Evolutionary conservation across 1,140 invertebrate species (phyloP), one percentile per base, ranked within the genome.

Genomic region (Onthophagus taurus): DNA sequence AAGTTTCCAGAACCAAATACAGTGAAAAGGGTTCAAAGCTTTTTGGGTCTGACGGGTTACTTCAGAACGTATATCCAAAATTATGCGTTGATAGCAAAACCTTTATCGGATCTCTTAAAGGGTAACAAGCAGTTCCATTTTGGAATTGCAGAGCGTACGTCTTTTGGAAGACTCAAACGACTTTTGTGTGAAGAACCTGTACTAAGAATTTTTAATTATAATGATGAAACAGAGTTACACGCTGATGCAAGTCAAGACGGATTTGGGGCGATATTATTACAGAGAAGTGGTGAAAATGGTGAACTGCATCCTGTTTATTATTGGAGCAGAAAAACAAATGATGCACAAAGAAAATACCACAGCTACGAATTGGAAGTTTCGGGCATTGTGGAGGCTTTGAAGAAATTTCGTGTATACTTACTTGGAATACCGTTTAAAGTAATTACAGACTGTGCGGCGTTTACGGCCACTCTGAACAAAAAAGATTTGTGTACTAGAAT

Each of bases 301-400:
- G 31, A 18, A 17, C n/a, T n/a, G n/a, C 17, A 42, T 21, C 26
- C 41, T 11, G 20, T 42, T n/a, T 42, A 59, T 9, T 72, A 68
- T 53, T 66, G 64, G 42, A 66, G 66, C 33, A 53, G 63, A 19
- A 53, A 54, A 29, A 61, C 71, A 7, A 54, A 50, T 12, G 49
- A 52, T 6, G 12, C 14, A 30, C 29, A 42, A 42, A 12, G 3
- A 2, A 42, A 31, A 14, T 44, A 44, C 20, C 42, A 44, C 21
- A 24, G 19, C 12, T 44, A 14, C 12, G 42, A 45, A 39, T 17
- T 37, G 12, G 36, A 45, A 31, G 14, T 9, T 12, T 21, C 38
- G 7, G 34, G 34, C 2, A 38, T 45, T 5, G 23, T 45, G 24
- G 12, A 38, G 13, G 18, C 44, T 3, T 31, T 38, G 12, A 14